Evolutionary conservation across 2,797 vertebrate species (phyloP).

Genomic region (Sarcoramphus papa): DNA sequence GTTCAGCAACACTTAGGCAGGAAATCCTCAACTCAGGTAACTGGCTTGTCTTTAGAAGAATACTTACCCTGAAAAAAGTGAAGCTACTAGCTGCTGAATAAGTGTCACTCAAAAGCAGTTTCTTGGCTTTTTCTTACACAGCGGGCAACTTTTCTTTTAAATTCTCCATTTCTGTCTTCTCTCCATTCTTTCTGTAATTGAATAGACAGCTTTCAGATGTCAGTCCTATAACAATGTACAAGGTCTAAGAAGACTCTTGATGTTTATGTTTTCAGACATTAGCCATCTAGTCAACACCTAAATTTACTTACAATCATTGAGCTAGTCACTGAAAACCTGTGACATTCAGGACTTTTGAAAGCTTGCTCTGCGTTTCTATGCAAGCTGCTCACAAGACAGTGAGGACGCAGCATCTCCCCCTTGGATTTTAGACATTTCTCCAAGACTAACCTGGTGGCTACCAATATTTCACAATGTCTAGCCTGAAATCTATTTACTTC

Average conservation of each 20-base stretch:
- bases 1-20: neutral
- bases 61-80: constrained; percentile 97
- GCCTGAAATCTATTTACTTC: neutral
- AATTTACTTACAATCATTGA: neutral
- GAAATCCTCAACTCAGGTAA: neutral
- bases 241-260: neutral
- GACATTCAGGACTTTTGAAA: neutral
- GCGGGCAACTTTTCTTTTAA: constrained; percentile 98
- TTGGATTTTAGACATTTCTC: neutral
- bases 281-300: neutral
- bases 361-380: neutral
- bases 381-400: neutral
- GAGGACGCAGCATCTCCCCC: neutral
- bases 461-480: neutral
- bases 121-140: constrained; percentile 99
- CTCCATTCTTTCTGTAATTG: constrained; percentile 95
- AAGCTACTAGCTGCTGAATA: constrained; percentile 87
- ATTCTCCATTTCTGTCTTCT: constrained; percentile 98
- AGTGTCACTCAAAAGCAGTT: constrained; percentile 98
- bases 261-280: neutral
- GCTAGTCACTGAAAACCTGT: neutral
- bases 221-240: neutral
- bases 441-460: neutral
- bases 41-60: neutral
- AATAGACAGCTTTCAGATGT: constrained; percentile 45